A percentile compares a stretch with the other conserved stretches of the same genome.
These are phyloP conservation scores for Meta bourneti DNA, from an alignment of 2,888 invertebrate genomes.

Conservation along the genomic window DNA sequence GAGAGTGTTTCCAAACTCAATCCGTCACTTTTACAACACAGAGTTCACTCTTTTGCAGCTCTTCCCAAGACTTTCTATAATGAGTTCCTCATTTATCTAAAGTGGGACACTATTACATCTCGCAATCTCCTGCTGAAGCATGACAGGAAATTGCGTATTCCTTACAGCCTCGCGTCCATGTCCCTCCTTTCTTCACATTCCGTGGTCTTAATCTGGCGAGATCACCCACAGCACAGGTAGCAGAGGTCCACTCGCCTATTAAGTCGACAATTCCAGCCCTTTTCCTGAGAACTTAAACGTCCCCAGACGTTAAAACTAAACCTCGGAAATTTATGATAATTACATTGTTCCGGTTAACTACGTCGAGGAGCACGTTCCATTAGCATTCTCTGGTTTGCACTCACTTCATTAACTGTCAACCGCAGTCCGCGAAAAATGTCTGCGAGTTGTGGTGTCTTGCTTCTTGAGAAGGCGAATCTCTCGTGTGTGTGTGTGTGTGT, in stretches of 20 bases:
- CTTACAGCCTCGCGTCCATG: no score
- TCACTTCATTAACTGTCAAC: slow-evolving; percentile 14
- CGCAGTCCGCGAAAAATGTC: slow-evolving; percentile 2
- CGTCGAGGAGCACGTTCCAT: slow-evolving; percentile 15
- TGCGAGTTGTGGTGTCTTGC: neutral
- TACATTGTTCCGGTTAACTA: slow-evolving; percentile 45
- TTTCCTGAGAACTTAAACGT: slow-evolving; percentile 20
- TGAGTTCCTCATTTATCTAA: neutral
- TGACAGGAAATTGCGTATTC: no score
- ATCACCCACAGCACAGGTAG: neutral
- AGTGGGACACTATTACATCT: neutral
- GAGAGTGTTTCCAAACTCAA: neutral
- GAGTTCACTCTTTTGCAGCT: neutral
- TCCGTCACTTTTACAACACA: neutral
- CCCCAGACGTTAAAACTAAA: slow-evolving; percentile 23
- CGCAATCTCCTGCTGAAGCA: neutral
- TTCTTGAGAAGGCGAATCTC: neutral
- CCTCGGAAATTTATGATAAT: slow-evolving; percentile 48
- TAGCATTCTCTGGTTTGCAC: slow-evolving; percentile 31
- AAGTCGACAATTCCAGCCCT: neutral
- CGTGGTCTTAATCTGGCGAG: neutral
- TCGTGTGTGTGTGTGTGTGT: no score
- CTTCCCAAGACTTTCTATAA: neutral
- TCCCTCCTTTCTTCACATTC: neutral
- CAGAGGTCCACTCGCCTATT: neutral